A percentile compares a stretch with the other conserved stretches of the same genome.
These are phyloP conservation scores for Allolobophora icterica DNA, from an alignment of 2,888 invertebrate genomes.

Conservation along the genomic window DNA sequence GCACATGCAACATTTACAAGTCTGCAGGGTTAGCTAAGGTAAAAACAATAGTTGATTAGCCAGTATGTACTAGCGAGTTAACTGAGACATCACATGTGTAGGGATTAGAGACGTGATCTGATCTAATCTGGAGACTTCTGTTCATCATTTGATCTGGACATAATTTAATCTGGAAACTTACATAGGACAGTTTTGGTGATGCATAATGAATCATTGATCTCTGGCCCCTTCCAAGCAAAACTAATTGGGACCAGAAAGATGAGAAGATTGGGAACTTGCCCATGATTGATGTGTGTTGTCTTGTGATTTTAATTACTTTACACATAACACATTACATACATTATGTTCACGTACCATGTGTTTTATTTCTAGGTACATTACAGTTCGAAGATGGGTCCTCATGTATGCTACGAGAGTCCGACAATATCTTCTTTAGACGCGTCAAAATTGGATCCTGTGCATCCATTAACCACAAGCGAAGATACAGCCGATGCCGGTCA, in stretches of 20 bases:
- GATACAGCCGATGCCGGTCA: background rate
- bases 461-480: background rate
- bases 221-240: no score
- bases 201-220: no score
- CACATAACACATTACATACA: background rate
- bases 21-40: background rate
- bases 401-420: constrained; percentile 36
- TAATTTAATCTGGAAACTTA: no score
- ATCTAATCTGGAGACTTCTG: background rate
- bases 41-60: background rate
- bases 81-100: no score
- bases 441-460: background rate
- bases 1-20: background rate
- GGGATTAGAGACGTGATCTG: background rate
- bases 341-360: background rate
- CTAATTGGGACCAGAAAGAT: no score
- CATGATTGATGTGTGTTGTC: background rate
- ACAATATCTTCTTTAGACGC: constrained; percentile 15
- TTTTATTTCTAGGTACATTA: constrained; percentile 59
- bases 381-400: constrained; percentile 58
- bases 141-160: no score
- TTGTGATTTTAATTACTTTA: background rate
- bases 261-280: background rate
- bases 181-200: no score
- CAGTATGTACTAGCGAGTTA: background rate